Evolutionary conservation across 2,888 invertebrate genomes (phyloP).

Genomic region (Sialis lutaria): DNA sequence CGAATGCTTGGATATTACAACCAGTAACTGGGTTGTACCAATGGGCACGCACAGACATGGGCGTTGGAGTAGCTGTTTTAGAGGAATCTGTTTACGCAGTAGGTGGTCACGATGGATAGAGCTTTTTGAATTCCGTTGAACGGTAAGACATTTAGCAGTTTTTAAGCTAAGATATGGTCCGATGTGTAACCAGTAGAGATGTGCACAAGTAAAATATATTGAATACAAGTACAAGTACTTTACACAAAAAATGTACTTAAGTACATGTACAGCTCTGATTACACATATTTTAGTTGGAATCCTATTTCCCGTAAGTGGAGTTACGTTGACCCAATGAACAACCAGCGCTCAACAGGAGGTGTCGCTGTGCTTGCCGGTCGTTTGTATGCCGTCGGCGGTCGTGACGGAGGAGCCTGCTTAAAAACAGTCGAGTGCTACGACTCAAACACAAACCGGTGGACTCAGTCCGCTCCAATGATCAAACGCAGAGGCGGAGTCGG

Average conservation of each 20-base stretch:
- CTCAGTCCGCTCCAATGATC: constrained; percentile 72
- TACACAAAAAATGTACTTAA: too few species aligned
- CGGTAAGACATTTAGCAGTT: constrained; percentile 20
- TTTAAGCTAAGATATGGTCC: too few species aligned
- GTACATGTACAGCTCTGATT: too few species aligned
- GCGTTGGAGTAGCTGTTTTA: constrained; percentile 61
- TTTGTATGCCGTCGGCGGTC: constrained; percentile 81
- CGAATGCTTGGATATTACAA: constrained; percentile 74
- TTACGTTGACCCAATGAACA: constrained; percentile 77
- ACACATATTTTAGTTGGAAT: constrained; percentile 61
- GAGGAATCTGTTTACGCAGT: constrained; percentile 82
- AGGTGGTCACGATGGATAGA: constrained; percentile 93
- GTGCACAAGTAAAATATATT: too few species aligned
- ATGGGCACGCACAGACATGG: constrained; percentile 84
- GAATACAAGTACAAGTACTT: too few species aligned
- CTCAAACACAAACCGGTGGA: constrained; percentile 66
- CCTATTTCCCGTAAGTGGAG: constrained; percentile 77
- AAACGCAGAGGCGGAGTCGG: constrained; percentile 77
- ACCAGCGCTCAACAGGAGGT: constrained; percentile 77
- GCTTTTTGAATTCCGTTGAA: constrained; percentile 85
- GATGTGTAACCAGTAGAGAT: too few species aligned
- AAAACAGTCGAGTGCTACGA: constrained; percentile 71
- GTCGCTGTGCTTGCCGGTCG: constrained; percentile 72
- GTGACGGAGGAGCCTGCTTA: constrained; percentile 82
- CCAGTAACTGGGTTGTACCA: constrained; percentile 62